Evolutionary conservation across 2,888 invertebrate species (phyloP).

Genomic region (Acanthosepion esculentum): DNA sequence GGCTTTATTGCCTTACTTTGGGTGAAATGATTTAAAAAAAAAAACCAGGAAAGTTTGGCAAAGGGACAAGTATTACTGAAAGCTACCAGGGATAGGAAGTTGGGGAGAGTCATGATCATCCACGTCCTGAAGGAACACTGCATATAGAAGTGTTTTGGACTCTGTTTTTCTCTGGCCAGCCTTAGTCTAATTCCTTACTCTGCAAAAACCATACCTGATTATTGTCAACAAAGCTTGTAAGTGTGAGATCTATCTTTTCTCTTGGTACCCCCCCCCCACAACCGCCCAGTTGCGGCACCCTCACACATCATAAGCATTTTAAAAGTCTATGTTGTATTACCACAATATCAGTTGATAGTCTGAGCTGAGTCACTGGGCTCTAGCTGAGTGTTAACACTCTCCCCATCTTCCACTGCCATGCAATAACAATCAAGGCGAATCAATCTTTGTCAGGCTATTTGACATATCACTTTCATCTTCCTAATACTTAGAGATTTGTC

Average conservation of each 20-base stretch:
- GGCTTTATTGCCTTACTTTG: no score
- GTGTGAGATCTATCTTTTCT: not conserved
- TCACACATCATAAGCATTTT: not conserved
- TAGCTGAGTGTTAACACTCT: not conserved
- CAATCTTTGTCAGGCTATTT: not conserved
- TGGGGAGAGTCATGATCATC: no score
- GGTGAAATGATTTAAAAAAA: no score
- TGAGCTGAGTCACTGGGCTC: not conserved
- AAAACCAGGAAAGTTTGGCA: no score
- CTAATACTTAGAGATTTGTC: not conserved
- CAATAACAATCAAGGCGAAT: not conserved
- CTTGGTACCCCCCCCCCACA: not conserved
- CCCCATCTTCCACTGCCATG: not conserved
- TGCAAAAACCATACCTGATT: not conserved
- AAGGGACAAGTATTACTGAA: no score
- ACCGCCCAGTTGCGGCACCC: not conserved
- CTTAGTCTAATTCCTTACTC: no score
- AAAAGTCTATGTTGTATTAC: not conserved
- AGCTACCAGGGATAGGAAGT: no score
- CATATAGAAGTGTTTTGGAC: no score
- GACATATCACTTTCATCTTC: not conserved
- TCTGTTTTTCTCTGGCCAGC: no score
- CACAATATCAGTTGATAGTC: not conserved
- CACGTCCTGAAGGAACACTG: no score
- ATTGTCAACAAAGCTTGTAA: not conserved